Percentiles rank a stretch among this genome's conserved stretches.
Conservation (phyloP, 2,888 invertebrate genomes). For the Drosophila tripunctata region DNA sequence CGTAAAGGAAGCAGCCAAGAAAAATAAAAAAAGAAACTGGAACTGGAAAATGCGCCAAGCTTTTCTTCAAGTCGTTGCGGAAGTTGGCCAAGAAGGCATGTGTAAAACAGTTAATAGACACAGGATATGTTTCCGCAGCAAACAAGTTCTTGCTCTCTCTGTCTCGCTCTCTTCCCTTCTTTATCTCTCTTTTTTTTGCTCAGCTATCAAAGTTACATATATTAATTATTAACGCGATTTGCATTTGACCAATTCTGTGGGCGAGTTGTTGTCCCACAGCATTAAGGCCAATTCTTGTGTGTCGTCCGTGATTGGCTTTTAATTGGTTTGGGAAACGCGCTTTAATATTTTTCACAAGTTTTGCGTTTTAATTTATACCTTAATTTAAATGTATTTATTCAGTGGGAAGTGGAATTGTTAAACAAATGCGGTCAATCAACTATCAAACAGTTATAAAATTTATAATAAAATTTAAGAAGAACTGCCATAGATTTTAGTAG, state of each 20-base stretch:
- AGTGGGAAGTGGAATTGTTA: conserved; percentile 47
- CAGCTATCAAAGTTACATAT: conserved; percentile 55
- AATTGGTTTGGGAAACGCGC: conserved; percentile 72
- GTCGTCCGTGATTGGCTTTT: conserved; percentile 64
- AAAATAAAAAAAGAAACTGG: conserved; percentile 53
- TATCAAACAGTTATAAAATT: neutral
- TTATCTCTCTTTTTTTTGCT: conserved; percentile 23
- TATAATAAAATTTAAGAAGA: neutral
- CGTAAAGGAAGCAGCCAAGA: conserved; percentile 43
- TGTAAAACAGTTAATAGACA: conserved; percentile 82
- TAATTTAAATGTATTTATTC: conserved; percentile 50
- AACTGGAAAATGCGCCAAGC: conserved; percentile 58
- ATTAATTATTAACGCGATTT: conserved; percentile 75
- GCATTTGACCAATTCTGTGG: conserved; percentile 23
- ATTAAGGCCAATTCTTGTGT: conserved; percentile 23
- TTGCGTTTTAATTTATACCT: conserved; percentile 3
- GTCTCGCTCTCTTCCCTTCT: neutral
- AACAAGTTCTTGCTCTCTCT: conserved; percentile 47
- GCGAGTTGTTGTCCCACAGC: conserved; percentile 10
- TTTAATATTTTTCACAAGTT: conserved; percentile 73
- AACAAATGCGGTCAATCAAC: conserved; percentile 55
- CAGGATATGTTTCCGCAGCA: conserved; percentile 74
- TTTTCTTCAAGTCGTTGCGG: conserved; percentile 60
- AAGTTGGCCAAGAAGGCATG: conserved; percentile 81
- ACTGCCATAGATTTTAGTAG: too few relatives aligned